Evolutionary conservation across 2,797 vertebrate genomes (phyloP).

Genomic region (Microhierax caerulescens): DNA sequence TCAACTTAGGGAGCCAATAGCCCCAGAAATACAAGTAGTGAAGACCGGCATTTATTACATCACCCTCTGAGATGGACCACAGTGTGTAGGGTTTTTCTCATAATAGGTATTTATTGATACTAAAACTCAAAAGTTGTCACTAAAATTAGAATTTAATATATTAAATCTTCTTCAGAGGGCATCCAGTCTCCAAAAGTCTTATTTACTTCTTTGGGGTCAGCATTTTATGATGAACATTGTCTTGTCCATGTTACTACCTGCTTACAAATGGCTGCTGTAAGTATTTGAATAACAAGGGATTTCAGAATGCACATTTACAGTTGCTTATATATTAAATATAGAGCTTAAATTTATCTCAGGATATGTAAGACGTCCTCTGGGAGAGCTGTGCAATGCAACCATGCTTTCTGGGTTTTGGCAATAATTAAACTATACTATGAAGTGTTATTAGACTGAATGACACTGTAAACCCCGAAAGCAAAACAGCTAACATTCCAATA

Average conservation of each 20-base stretch:
- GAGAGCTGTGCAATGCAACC: neutral
- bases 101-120: neutral
- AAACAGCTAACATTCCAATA: conserved; percentile 32
- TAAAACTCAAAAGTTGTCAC: neutral
- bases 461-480: conserved; percentile 34
- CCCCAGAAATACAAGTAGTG: neutral
- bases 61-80: neutral
- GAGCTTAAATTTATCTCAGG: conserved; percentile 39
- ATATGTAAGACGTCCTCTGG: conserved; percentile 31
- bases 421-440: conserved; percentile 50
- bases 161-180: neutral
- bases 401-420: conserved; percentile 42
- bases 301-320: conserved; percentile 7
- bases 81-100: neutral
- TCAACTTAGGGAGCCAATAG: neutral
- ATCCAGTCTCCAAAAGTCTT: neutral
- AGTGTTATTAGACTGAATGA: conserved; percentile 32
- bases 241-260: neutral
- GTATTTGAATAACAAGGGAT: conserved; percentile 11
- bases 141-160: neutral
- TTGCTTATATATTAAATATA: conserved; percentile 49
- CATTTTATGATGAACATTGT: neutral
- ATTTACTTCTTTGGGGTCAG: neutral
- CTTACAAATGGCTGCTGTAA: neutral
- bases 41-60: neutral